Percentiles rank a stretch among this genome's conserved stretches.
These are phyloP conservation scores for Rutpela maculata DNA, from an alignment of 2,888 invertebrate genomes.

Conservation along the genomic window DNA sequence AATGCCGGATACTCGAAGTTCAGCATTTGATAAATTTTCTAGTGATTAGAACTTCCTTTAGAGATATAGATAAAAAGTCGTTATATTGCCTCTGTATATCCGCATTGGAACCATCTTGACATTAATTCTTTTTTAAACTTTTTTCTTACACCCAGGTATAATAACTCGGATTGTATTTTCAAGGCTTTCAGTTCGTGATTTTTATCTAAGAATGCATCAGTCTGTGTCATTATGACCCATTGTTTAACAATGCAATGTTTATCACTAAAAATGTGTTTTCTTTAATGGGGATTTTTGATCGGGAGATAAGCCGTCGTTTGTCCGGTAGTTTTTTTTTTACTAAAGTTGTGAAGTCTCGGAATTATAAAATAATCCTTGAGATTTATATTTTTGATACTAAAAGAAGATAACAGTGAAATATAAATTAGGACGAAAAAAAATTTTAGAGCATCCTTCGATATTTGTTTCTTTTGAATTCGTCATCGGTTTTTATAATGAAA, in stretches of 20 bases:
- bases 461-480: neutral
- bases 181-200: constrained; percentile 47
- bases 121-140: constrained; percentile 42
- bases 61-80: constrained; percentile 64
- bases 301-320: constrained; percentile 41
- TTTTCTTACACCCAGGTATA: constrained; percentile 49
- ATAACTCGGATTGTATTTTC: constrained; percentile 54
- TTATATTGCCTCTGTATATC: constrained; percentile 39
- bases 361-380: constrained; percentile 30
- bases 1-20: constrained; percentile 67
- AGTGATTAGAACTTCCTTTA: constrained; percentile 68
- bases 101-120: constrained; percentile 40
- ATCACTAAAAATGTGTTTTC: constrained; percentile 62
- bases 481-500: neutral
- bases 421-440: constrained; percentile 33
- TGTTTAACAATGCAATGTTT: constrained; percentile 65
- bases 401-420: constrained; percentile 18
- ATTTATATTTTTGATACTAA: constrained; percentile 26
- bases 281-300: constrained; percentile 53
- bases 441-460: neutral
- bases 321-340: constrained; percentile 43
- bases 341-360: constrained; percentile 28
- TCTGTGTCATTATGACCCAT: constrained; percentile 69
- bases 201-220: constrained; percentile 65
- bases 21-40: constrained; percentile 67